phyloP scores from a whole-genome alignment of 2,797 vertebrate genomes.

The Pipistrellus nathusii region DNA sequence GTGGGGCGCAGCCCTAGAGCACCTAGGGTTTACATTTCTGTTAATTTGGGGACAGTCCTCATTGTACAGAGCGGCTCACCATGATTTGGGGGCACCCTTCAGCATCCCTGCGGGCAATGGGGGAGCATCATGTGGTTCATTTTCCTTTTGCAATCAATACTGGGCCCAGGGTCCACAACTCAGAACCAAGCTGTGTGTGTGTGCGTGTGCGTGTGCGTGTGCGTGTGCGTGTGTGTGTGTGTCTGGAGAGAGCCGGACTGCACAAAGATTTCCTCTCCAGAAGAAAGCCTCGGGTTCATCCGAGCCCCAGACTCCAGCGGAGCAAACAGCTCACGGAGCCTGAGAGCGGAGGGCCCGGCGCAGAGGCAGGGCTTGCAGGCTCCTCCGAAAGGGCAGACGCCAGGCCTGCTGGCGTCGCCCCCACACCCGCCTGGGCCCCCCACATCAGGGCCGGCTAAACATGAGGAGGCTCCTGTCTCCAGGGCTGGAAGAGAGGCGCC shows the following conservation, averaged over 20 bases:
- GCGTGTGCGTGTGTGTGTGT: no score
- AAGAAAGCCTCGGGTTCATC: not conserved
- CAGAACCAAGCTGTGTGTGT: not conserved
- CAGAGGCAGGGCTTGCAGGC: not conserved
- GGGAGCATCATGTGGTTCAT: not conserved
- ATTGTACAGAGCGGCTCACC: not conserved
- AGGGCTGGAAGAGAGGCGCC: constrained; percentile 90
- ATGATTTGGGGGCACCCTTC: not conserved
- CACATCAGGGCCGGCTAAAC: constrained; percentile 88
- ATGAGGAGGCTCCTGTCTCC: constrained; percentile 90
- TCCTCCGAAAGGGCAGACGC: not conserved
- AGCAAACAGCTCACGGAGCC: not conserved
- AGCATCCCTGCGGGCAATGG: no score
- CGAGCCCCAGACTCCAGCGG: not conserved
- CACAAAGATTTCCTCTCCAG: not conserved
- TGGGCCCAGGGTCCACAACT: not conserved
- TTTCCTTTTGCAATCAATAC: constrained; percentile 43
- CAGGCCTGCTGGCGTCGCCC: constrained; percentile 59
- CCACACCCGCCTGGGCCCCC: constrained; percentile 82
- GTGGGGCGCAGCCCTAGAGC: not conserved
- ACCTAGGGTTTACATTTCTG: not conserved
- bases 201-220: not conserved
- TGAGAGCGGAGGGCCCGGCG: not conserved
- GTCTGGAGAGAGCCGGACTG: not conserved
- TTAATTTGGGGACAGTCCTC: not conserved